phyloP scores from a whole-genome alignment of 1,140 invertebrate species.

The Nylanderia fulva region DNA sequence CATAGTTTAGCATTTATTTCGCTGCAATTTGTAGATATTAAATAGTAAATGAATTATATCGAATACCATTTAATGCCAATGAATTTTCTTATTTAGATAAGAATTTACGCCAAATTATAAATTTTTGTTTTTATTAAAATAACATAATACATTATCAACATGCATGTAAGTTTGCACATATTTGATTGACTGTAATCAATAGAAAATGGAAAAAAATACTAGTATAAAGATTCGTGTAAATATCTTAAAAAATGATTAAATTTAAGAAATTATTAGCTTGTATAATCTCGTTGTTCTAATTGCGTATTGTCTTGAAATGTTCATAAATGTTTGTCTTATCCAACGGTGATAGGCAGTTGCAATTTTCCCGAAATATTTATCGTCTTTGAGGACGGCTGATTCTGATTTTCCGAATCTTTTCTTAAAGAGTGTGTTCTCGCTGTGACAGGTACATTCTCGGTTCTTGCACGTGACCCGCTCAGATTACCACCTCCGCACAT shows the following conservation, averaged over 20 bases:
- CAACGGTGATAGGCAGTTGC: constrained; percentile 61
- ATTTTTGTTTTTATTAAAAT: constrained; percentile 64
- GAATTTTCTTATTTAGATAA: constrained; percentile 7
- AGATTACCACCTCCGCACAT: constrained; percentile 57
- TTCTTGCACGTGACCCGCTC: constrained; percentile 50
- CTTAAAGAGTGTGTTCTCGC: constrained; percentile 53
- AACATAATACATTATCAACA: constrained; percentile 63
- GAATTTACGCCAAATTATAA: constrained; percentile 17
- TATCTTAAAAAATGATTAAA: constrained; percentile 14
- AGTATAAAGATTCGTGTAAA: constrained; percentile 41
- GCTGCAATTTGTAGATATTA: neutral
- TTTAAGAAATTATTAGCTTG: neutral
- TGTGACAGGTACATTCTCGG: constrained; percentile 63
- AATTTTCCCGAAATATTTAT: constrained; percentile 63
- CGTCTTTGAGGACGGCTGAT: constrained; percentile 59
- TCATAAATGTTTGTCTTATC: constrained; percentile 25
- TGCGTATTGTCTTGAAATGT: constrained; percentile 12
- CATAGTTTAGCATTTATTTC: no score
- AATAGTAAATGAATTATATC: neutral
- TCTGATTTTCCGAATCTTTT: constrained; percentile 70
- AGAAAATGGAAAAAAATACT: constrained; percentile 54
- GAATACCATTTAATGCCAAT: constrained; percentile 5
- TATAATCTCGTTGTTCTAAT: constrained; percentile 30
- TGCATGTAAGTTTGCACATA: constrained; percentile 41
- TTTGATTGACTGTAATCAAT: constrained; percentile 50